A percentile compares a stretch with the other conserved stretches of the same genome.
Conservation (phyloP, 2,888 invertebrate genomes). For the Poecilobothrus nobilitatus region DNA sequence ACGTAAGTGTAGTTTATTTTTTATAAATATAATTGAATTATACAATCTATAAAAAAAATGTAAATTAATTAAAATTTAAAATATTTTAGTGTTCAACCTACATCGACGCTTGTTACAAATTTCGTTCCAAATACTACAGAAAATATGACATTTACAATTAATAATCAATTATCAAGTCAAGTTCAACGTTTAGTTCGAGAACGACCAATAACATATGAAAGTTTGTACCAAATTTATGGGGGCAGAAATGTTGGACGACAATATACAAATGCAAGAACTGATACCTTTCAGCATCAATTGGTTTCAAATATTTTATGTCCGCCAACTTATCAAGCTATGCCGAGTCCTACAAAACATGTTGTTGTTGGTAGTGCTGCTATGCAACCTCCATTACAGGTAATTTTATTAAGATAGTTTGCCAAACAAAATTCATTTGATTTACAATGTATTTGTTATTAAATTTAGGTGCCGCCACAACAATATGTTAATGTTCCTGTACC, state of each 20-base stretch:
- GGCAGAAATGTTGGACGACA: constrained; percentile 60
- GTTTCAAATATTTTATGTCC: constrained; percentile 92
- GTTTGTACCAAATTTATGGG: constrained; percentile 56
- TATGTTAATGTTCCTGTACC: constrained; percentile 63
- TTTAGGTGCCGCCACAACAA: constrained; percentile 69
- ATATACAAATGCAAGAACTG: constrained; percentile 59
- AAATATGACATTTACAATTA: constrained; percentile 88
- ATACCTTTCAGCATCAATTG: constrained; percentile 83
- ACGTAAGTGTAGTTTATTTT: constrained; percentile 36
- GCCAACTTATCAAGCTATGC: constrained; percentile 78
- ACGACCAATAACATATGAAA: constrained; percentile 67
- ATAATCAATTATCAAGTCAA: constrained; percentile 74
- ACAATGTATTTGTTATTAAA: constrained; percentile 8
- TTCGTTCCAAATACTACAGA: constrained; percentile 69
- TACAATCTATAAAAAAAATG: background rate
- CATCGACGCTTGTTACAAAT: constrained; percentile 61
- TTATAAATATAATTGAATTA: background rate
- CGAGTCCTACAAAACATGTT: constrained; percentile 51
- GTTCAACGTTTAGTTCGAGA: constrained; percentile 63
- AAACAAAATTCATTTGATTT: background rate
- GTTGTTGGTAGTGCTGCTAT: constrained; percentile 48
- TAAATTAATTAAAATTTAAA: background rate
- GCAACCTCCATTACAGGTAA: constrained; percentile 44
- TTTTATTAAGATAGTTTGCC: constrained; percentile 15
- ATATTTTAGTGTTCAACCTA: constrained; percentile 41